phyloP scores from a whole-genome alignment of 1,140 invertebrate species.

The Ganaspis sp. region DNA sequence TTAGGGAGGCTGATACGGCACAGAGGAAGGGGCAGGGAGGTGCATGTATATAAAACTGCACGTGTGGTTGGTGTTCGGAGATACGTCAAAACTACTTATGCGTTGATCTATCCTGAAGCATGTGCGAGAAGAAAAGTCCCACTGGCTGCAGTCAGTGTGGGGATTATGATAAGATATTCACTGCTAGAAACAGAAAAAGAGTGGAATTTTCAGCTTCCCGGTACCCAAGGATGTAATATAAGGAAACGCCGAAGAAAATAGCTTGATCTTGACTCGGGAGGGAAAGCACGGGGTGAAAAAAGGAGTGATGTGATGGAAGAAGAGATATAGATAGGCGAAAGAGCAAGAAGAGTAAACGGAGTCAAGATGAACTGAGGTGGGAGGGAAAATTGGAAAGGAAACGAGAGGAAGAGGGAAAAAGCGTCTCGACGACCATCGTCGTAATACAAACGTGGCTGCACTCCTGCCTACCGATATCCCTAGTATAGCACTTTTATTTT shows the following conservation, averaged over 20 bases:
- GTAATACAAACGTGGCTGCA: conserved; percentile 36
- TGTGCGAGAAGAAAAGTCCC: conserved; percentile 39
- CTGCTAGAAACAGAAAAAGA: conserved; percentile 65
- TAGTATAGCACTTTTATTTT: conserved; percentile 52
- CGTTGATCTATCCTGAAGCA: conserved; percentile 39
- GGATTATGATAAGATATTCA: conserved; percentile 72
- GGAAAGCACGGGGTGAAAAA: conserved; percentile 27
- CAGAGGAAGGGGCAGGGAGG: neutral
- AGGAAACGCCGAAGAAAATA: conserved; percentile 62
- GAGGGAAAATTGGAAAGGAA: conserved; percentile 23
- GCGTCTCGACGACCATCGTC: conserved; percentile 5
- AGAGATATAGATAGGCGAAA: conserved; percentile 19
- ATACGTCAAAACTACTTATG: conserved; percentile 49
- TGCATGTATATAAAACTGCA: neutral
- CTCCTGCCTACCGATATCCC: neutral
- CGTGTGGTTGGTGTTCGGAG: conserved; percentile 42
- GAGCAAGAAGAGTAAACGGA: conserved; percentile 13
- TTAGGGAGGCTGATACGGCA: neutral
- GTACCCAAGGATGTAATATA: conserved; percentile 67
- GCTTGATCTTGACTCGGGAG: conserved; percentile 44
- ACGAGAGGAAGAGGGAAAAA: conserved; percentile 8
- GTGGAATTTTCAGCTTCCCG: conserved; percentile 62
- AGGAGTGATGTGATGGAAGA: conserved; percentile 25
- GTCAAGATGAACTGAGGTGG: conserved; percentile 26
- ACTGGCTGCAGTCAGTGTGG: conserved; percentile 35